Percentiles rank a stretch among this genome's conserved stretches.
Conservation (phyloP, 1,140 invertebrate species). For the Conopomorpha cramerella region DNA sequence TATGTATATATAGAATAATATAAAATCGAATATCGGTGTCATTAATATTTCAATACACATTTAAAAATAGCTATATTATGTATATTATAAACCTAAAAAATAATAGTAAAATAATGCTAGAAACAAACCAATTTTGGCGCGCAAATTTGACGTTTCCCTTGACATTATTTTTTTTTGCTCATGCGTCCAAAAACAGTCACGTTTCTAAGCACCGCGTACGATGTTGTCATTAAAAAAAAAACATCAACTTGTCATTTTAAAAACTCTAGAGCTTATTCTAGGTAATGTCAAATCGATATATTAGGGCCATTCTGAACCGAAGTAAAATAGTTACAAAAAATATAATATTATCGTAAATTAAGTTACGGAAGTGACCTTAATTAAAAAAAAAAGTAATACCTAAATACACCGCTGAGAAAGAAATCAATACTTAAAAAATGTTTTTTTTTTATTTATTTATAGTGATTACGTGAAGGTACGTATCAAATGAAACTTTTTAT, state of each 20-base stretch:
- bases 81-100: background rate
- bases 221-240: slow-evolving; percentile 9
- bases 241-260: slow-evolving; percentile 54
- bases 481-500: too few species aligned
- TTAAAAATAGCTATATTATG: background rate
- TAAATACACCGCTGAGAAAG: too few species aligned
- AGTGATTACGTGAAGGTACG: too few species aligned
- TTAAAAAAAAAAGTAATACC: background rate
- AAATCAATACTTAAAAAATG: too few species aligned
- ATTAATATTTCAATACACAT: too few species aligned
- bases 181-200: background rate
- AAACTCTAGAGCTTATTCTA: slow-evolving; percentile 48
- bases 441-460: too few species aligned
- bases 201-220: background rate
- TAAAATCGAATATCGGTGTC: too few species aligned
- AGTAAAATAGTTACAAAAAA: slow-evolving; percentile 1
- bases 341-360: background rate
- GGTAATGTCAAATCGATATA: slow-evolving; percentile 51
- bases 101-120: background rate
- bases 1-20: background rate
- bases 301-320: slow-evolving; percentile 1
- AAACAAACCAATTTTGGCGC: too few species aligned
- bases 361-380: background rate
- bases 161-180: background rate
- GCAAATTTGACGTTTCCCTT: too few species aligned